Conservation (phyloP, 2,113 vertebrate genomes). For the Seriola quinqueradiata region DNA sequence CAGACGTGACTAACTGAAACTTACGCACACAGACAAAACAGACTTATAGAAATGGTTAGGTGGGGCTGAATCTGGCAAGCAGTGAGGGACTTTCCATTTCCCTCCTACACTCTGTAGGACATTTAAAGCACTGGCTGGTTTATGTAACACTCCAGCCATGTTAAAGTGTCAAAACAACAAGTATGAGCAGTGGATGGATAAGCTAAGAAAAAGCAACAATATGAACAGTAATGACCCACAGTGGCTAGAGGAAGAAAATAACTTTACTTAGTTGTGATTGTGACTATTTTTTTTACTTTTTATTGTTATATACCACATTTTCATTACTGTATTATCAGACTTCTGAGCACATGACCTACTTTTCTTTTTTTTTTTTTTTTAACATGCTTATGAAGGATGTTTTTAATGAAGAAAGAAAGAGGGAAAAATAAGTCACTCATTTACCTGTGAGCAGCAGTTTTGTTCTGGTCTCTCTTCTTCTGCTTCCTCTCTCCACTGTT, state of each 20-base stretch:
- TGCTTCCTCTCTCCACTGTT: constrained; percentile 88
- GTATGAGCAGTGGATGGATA: not conserved
- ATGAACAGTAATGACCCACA: not conserved
- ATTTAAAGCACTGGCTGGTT: constrained; percentile 39
- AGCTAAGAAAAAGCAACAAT: not conserved
- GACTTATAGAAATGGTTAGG: constrained; percentile 55
- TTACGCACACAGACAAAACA: constrained; percentile 5
- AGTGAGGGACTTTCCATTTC: constrained; percentile 69
- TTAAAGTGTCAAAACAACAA: not conserved
- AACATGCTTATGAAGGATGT: not conserved
- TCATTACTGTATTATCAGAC: not conserved
- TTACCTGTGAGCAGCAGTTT: constrained; percentile 92
- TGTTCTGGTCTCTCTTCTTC: constrained; percentile 96
- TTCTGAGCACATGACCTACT: not conserved
- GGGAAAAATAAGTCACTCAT: no score
- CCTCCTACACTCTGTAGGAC: constrained; percentile 51
- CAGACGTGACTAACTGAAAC: not conserved
- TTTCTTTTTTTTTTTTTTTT: not conserved
- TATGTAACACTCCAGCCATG: constrained; percentile 9
- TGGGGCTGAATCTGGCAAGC: constrained; percentile 71
- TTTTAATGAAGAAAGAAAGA: not conserved
- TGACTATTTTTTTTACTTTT: not conserved
- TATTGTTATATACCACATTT: not conserved
- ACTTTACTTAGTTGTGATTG: not conserved
- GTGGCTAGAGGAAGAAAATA: not conserved